phyloP scores from a whole-genome alignment of 2,113 vertebrate species.

The Tragelaphus strepsiceros region DNA sequence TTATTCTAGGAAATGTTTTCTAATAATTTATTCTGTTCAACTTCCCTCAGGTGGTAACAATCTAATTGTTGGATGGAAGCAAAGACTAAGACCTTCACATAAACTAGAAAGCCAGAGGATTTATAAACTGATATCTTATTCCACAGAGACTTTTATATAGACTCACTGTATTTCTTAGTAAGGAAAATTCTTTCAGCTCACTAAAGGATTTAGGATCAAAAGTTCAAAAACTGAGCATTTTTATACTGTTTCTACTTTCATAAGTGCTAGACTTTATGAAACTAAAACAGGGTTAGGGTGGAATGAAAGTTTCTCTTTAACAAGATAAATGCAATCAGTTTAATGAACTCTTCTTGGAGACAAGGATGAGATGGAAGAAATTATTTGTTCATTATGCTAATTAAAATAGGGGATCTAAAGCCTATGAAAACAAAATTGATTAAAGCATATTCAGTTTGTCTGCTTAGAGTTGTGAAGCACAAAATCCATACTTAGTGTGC shows the following conservation, averaged over 20 bases:
- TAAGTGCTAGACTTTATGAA: constrained; percentile 12
- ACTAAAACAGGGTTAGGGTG: not conserved
- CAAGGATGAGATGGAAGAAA: constrained; percentile 64
- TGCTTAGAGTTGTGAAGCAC: constrained; percentile 31
- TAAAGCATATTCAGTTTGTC: constrained; percentile 67
- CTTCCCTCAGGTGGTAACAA: not conserved
- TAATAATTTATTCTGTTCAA: not conserved
- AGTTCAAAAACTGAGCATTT: not conserved
- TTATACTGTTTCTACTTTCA: not conserved
- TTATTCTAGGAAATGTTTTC: not conserved
- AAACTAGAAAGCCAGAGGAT: not conserved
- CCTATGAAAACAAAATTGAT: constrained; percentile 73
- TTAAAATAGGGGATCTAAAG: constrained; percentile 64
- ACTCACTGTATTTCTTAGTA: not conserved
- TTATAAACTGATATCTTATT: constrained; percentile 27
- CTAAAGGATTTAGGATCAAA: constrained; percentile 2
- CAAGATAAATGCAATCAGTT: constrained; percentile 70
- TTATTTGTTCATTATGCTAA: constrained; percentile 76
- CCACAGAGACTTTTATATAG: not conserved
- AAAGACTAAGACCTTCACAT: not conserved
- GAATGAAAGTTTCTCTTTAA: constrained; percentile 53
- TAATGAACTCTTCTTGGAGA: constrained; percentile 70
- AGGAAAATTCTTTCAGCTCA: not conserved
- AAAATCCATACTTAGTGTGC: not conserved
- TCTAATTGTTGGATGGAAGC: not conserved